Evolutionary conservation across 2,888 invertebrate species (phyloP).

Genomic region (Ganaspis brasiliensis): DNA sequence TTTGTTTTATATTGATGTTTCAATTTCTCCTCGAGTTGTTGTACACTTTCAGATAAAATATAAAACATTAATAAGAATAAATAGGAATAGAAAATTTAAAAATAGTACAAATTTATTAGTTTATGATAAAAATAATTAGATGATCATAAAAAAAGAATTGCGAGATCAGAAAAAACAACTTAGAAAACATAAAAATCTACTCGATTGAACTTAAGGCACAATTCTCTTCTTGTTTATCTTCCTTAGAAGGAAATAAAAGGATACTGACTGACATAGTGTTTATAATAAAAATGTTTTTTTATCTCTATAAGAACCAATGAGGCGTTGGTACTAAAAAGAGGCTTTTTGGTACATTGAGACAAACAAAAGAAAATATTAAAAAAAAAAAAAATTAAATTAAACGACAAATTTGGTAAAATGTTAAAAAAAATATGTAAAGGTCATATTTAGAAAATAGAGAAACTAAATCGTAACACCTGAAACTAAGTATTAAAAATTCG

Average conservation of each 20-base stretch:
- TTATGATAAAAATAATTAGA: too few relatives aligned
- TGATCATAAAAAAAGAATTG: background rate
- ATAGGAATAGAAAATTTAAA: background rate
- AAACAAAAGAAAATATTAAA: background rate
- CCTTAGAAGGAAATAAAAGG: background rate
- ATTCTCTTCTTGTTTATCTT: slow-evolving; percentile 3
- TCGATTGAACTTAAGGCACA: background rate
- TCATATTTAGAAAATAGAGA: too few relatives aligned
- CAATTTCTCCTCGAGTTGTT: too few relatives aligned
- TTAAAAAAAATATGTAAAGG: too few relatives aligned
- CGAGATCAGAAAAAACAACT: background rate
- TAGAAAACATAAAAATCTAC: background rate
- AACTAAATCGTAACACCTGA: too few relatives aligned
- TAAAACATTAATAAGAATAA: too few relatives aligned
- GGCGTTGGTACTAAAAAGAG: too few relatives aligned
- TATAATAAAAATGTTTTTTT: background rate
- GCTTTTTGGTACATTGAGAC: background rate
- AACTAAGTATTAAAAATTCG: too few relatives aligned
- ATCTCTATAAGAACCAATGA: background rate
- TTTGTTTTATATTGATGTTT: too few relatives aligned
- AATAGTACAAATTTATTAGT: background rate
- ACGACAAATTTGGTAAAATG: too few relatives aligned
- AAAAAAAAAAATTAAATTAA: too few relatives aligned
- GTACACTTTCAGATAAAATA: too few relatives aligned
- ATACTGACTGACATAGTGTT: background rate